Evolutionary conservation across 2,797 vertebrate genomes (phyloP), one percentile per base, ranked within the genome.

Genomic region (Pangasius larnaudii): DNA sequence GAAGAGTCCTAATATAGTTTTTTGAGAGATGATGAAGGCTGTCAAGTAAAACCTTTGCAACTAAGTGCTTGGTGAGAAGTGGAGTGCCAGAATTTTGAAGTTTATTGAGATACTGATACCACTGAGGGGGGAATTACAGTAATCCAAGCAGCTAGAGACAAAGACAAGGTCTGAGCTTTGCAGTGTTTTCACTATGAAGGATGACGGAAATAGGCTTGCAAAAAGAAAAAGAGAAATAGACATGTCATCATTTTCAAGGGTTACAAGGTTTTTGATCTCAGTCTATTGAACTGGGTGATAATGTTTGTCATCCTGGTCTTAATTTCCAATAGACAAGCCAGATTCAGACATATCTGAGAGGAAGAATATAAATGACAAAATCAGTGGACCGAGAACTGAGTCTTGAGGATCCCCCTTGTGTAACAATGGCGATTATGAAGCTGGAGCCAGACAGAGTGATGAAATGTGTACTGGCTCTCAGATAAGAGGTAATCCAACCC

Each of bases 401-500:
- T 58, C 39, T 49, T 36, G 46, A 69, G 46, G 19, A 53, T 69
- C 18, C 19, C 42, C 61, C 19, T 51, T 84, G 5, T 51, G 42
- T 51, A 84, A 84, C 42, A 67, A 3, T 51, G 42, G 80, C 30
- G 61, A 19, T 22, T 65, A 61, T 49, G 7, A 18, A 65, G 27
- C 61, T 46, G 39, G 19, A 36, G 49, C 82, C 46, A 36, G 30
- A 53, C 18, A 65, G 5, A 51, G 9, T 36, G 63, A 65, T 84
- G 82, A 83, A 65, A 69, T 84, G n/a, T 67, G 18, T 69, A 67
- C n/a, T 14, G 63, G 14, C 82, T 53, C 10, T 33, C 30, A 84
- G 18, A 84, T 84, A 69, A 84, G 49, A 69, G 13, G 78, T 84
- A 33, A 53, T 84, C 30, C 46, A 30, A 69, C 19, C 63, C 63